Conservation (phyloP, 2,113 vertebrate genomes). For the Elaphurus davidianus region DNA sequence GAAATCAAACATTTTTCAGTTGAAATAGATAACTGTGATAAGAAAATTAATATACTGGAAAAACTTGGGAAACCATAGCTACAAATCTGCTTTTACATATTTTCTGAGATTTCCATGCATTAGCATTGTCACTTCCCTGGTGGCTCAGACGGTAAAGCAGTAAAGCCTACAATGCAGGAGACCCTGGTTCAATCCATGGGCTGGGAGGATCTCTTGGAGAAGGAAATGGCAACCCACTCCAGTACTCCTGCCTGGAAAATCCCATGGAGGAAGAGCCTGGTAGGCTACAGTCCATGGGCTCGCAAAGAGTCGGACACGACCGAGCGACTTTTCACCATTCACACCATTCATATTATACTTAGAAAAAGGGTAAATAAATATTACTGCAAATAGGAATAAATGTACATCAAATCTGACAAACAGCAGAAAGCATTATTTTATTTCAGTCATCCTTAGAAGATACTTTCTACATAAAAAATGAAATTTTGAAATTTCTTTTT, state of each 20-base stretch:
- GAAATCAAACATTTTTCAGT: background rate
- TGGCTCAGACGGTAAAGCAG: too few relatives aligned
- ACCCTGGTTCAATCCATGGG: too few relatives aligned
- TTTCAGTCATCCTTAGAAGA: background rate
- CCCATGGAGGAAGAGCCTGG: too few relatives aligned
- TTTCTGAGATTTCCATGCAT: background rate
- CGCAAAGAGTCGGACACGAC: too few relatives aligned
- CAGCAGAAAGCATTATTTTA: background rate
- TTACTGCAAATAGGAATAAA: background rate
- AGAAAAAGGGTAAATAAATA: background rate
- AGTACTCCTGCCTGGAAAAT: too few relatives aligned
- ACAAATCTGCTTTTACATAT: background rate
- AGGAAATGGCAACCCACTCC: too few relatives aligned
- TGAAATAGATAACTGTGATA: background rate
- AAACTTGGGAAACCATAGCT: background rate
- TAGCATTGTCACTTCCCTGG: background rate
- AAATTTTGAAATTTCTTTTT: background rate
- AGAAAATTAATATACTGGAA: background rate
- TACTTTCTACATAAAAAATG: background rate
- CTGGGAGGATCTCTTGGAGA: too few relatives aligned
- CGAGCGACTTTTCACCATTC: too few relatives aligned
- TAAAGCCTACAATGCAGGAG: too few relatives aligned
- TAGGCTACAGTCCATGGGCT: too few relatives aligned
- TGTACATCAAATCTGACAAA: background rate
- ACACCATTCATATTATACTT: background rate